These are phyloP conservation scores for Eurystomus glaucurus DNA, from an alignment of 2,797 vertebrate genomes.

Conservation along the genomic window DNA sequence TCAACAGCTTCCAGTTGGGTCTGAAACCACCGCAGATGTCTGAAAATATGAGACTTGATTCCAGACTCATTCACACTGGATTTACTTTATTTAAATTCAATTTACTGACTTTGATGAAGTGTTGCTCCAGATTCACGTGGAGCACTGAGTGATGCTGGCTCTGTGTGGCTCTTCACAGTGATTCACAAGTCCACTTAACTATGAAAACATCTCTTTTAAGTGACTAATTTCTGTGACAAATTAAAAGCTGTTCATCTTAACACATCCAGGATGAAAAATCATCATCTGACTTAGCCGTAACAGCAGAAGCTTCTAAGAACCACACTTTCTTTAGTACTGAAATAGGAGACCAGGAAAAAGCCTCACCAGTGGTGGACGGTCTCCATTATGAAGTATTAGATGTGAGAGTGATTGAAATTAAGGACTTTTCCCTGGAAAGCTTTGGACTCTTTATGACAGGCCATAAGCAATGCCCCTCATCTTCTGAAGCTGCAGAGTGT, in stretches of 20 bases:
- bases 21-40: neutral
- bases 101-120: neutral
- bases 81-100: conserved; percentile 33
- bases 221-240: conserved; percentile 32
- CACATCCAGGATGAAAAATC: conserved; percentile 14
- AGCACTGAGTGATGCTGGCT: neutral
- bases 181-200: neutral
- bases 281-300: neutral
- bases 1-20: neutral
- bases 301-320: neutral
- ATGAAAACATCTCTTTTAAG: conserved; percentile 21
- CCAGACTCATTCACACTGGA: neutral
- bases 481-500: neutral
- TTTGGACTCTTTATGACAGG: neutral
- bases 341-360: neutral
- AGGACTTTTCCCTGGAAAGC: conserved; percentile 35
- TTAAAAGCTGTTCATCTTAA: neutral
- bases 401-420: conserved; percentile 6
- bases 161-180: neutral
- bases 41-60: conserved; percentile 15
- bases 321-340: neutral
- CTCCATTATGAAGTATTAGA: conserved; percentile 14
- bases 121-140: neutral
- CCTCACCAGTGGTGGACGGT: neutral
- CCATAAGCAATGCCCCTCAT: neutral